Evolutionary conservation across 1,140 invertebrate species (phyloP).

Genomic region (Hermetia illucens): DNA sequence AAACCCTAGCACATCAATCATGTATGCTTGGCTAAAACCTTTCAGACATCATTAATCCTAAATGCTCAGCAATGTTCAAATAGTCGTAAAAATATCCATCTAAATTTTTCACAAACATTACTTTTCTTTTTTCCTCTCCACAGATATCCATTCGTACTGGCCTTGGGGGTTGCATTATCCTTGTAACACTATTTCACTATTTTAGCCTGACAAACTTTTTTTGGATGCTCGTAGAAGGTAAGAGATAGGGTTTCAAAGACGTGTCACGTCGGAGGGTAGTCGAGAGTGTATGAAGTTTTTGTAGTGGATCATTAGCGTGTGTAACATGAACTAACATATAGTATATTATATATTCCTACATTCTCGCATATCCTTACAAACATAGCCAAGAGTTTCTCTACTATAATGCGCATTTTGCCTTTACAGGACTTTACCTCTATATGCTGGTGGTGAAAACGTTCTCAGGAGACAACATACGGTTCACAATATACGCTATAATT

Average conservation of each 20-base stretch:
- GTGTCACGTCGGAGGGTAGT: neutral
- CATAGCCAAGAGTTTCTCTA: neutral
- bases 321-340: no score
- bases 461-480: constrained; percentile 76
- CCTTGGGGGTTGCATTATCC: constrained; percentile 48
- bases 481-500: constrained; percentile 72
- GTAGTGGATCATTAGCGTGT: no score
- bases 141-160: constrained; percentile 26
- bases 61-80: no score
- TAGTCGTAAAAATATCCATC: no score
- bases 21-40: no score
- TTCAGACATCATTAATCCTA: no score
- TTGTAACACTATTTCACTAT: constrained; percentile 71
- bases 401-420: constrained; percentile 7
- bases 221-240: constrained; percentile 98
- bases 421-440: constrained; percentile 78
- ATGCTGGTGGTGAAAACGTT: constrained; percentile 88
- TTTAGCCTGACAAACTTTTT: constrained; percentile 90
- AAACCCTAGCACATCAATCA: no score
- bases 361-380: neutral
- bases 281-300: neutral
- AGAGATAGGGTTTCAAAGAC: no score
- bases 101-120: no score
- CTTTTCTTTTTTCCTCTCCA: neutral
- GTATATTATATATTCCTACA: no score